Evolutionary conservation across 2,888 invertebrate genomes (phyloP), one percentile per base, ranked within the genome.

Genomic region (Alentia gelatinosa): DNA sequence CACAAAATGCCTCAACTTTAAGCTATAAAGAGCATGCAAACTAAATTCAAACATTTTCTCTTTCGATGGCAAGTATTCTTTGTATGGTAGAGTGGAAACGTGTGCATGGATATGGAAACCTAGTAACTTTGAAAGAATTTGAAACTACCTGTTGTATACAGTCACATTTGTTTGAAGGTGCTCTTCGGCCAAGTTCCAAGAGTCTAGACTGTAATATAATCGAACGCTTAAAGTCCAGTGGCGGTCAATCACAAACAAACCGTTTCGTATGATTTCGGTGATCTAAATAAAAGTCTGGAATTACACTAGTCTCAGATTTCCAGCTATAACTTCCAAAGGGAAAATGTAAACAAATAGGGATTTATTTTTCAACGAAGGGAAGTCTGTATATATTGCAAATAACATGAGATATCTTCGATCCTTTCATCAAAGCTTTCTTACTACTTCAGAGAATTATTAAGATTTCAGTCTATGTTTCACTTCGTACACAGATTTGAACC

Each of bases 221-320:
- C n/a, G n/a, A n/a, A n/a, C n/a, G n/a, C n/a, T n/a, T n/a, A n/a
- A n/a, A n/a, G n/a, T n/a, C n/a, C n/a, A n/a, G n/a, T n/a, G n/a
- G n/a, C n/a, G n/a, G n/a, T n/a, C n/a, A n/a, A 68, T 68, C 23
- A 39, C 39, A 79, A 79, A 79, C 79, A 79, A 63, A 63, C 63
- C 9, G 35, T n/a, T 79, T 79, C 37, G 39, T 15, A 26, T 35
- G 79, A 35, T 7, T 79, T 79, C n/a, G 1, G 35, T 79, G 79
- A 39, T 35, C 79, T 35, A 79, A 79, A 79, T 79, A 79, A 79
- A 79, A 12, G 39, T 35, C 4, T 79, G 79, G 39, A 79, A 79
- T 79, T 35, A 35, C 79, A 79, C 12, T 23, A 39, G 79, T 79
- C n/a, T 79, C 79, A 39, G 15, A 7, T 79, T 79, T 35, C 37